Base-by-base conservation (phyloP, 2,113 vertebrate species). In the Megaleporinus macrocephalus region DNA sequence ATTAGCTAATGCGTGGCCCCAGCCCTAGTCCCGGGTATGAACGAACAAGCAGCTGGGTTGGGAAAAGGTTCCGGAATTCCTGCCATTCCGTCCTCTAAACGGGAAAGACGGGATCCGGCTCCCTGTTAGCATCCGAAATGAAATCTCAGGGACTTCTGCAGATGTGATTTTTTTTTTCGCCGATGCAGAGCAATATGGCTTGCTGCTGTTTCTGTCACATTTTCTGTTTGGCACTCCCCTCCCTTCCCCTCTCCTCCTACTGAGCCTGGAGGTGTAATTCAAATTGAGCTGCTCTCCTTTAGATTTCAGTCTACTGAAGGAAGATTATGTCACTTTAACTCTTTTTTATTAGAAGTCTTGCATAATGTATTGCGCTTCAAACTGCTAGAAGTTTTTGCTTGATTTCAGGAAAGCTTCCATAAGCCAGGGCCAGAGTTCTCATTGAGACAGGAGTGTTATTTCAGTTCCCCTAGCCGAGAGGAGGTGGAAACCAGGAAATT, bases 211-310 rank as follows among this genome's bases (percentile, higher is more conserved):
- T 27, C 79, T 81, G 74, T 61, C 75, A 73, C 51, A 71, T 74
- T 61, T 77, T 73, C 74, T 81, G 27, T 83, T 78, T 73, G 61
- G 33, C 66, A 47, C 74, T 65, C 57, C 70, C 30, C 49, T 65
- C 83, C 68, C 57, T 66, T 29, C 66, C 29, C 14, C 33, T 14
- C 13, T 16, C 61, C 51, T 82, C 80, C 84, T 76, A 70, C 51
- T 62, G 84, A 76, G 62, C 41, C 72, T 73, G 59, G 73, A 57
- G 66, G 36, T 62, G 30, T 68, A 49, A 85, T 76, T 82, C 41
- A 82, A 76, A 77, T 82, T 61, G 69, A 74, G 75, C 80, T 33
- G 62, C 72, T 63, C 78, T 65, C 44, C 78, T 66, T 78, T 78
- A 51, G 44, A 78, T 68, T 41, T n/a, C 18, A 20, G 20, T 57